Evolutionary conservation across 2,797 vertebrate genomes (phyloP), one percentile per base, ranked within the genome.

Genomic region (Myripristis jacobus): DNA sequence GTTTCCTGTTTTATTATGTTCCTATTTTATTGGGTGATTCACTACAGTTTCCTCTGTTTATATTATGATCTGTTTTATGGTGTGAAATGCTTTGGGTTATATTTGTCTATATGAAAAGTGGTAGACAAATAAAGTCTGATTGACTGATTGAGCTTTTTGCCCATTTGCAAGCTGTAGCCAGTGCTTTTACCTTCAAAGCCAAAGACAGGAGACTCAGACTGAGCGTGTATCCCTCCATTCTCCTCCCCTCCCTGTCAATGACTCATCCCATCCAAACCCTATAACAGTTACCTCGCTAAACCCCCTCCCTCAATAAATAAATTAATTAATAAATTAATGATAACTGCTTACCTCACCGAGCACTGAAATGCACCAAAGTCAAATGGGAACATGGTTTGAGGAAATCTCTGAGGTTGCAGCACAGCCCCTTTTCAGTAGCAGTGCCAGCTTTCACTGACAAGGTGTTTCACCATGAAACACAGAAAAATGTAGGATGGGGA

Each of bases 181-280:
- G 43, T 6, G 22, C 13, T 50, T 85, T 83, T 75, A 85, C 85
- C 75, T 79, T 69, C 77, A 75, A 81, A 83, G 81, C 70, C 61
- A 82, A 56, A 47, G 65, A 74, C 73, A 71, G 56, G 46, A 65
- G 73, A 69, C 27, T 73, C 58, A 77, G 62, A 25, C n/a, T n/a
- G n/a, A n/a, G n/a, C n/a, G n/a, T n/a, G n/a, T 68, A 71, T 83
- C 22, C 6, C 64, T 66, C 43, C 62, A 55, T 77, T 61, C 25
- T 43, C 70, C 38, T 74, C 56, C 58, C 13, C 73, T 77, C 50
- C 65, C 66, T 66, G 44, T 54, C 53, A 66, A 48, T 67, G 77
- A 83, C 46, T 87, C 73, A 82, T 82, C 38, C 31, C 29, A 62
- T 58, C 50, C 75, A 62, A 75, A 80, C 63, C 43, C 66, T 82